Base-by-base conservation (phyloP, 2,113 vertebrate species). In the Vanacampus margaritifer region DNA sequence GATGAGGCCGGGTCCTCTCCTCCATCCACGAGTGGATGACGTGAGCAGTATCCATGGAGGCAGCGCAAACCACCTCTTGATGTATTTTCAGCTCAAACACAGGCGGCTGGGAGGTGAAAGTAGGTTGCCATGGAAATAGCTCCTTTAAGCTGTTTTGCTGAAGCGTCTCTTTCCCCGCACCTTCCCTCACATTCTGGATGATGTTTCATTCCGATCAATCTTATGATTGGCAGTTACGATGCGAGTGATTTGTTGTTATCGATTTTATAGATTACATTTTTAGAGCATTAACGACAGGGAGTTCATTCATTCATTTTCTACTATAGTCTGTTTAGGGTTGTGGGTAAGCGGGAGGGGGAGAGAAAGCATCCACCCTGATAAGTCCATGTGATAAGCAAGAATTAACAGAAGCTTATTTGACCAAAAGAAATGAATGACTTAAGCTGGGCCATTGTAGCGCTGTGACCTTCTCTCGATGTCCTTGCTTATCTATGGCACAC, bases 41-140 rank as follows among this genome's bases (percentile, higher is more conserved):
- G 79, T 60, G 71, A 75, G 72, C 72, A 35, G 79, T 82, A 73
- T 79, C 82, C 63, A 79, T 63, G 75, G 65, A 58, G 60, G 65
- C 46, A 19, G 63, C 13, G 16, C 65, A 24, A 0, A 6, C 37
- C 36, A 70, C 64, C 73, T 62, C 62, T 81, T 48, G 57, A 71
- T 85, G 65, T 79, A 79, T 85, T 85, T 89, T 71, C 68, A 82
- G 73, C 78, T 75, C 66, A 77, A 68, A 85, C 80, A 76, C 65
- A 26, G 63, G 71, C 57, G 68, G 75, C 48, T 80, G 72, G 79
- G 78, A 74, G 81, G 32, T 79, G 80, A 70, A 53, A 67, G 77
- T 80, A 57, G 54, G 86, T 89, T 91, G 83, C 85, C 76, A 90
- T 91, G 88, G 88, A 78, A 84, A 88, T 77, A 67, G 64, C 51